Evolutionary conservation across 2,113 vertebrate species (phyloP).

Genomic region (Terrapene triunguis): DNA sequence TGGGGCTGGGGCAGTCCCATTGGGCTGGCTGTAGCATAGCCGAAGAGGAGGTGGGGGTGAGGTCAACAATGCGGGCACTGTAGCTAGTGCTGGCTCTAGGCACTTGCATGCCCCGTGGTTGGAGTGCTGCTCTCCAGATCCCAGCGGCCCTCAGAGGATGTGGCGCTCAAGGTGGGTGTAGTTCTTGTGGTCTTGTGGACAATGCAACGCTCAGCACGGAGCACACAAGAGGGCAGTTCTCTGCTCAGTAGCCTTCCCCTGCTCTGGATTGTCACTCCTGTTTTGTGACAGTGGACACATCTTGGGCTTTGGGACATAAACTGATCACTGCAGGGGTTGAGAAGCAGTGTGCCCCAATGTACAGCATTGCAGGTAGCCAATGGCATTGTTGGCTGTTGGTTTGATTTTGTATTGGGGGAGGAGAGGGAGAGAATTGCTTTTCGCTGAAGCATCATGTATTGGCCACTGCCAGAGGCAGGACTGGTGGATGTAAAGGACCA

Average conservation of each 20-base stretch:
- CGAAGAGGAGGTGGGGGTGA: accelerated
- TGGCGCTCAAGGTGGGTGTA: neutral
- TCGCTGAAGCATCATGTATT: accelerated
- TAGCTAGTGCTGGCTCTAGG: accelerated
- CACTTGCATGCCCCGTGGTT: neutral
- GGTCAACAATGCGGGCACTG: neutral
- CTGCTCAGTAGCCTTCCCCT: accelerated
- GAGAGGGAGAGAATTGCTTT: neutral
- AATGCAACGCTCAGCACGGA: accelerated
- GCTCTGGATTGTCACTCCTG: neutral
- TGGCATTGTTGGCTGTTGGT: neutral
- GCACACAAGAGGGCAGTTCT: accelerated
- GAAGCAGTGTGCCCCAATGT: neutral
- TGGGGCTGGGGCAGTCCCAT: neutral
- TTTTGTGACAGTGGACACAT: neutral
- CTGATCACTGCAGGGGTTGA: neutral
- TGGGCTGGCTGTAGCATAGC: neutral
- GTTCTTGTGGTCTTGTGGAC: neutral
- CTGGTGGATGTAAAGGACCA: accelerated
- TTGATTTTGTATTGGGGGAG: neutral
- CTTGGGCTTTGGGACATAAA: neutral
- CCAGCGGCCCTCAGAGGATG: accelerated
- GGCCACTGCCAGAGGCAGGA: neutral
- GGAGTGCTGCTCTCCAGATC: neutral
- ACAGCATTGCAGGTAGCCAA: neutral